Evolutionary conservation across 2,888 invertebrate genomes (phyloP), one percentile per base, ranked within the genome.

Genomic region (Drosophila rellima): DNA sequence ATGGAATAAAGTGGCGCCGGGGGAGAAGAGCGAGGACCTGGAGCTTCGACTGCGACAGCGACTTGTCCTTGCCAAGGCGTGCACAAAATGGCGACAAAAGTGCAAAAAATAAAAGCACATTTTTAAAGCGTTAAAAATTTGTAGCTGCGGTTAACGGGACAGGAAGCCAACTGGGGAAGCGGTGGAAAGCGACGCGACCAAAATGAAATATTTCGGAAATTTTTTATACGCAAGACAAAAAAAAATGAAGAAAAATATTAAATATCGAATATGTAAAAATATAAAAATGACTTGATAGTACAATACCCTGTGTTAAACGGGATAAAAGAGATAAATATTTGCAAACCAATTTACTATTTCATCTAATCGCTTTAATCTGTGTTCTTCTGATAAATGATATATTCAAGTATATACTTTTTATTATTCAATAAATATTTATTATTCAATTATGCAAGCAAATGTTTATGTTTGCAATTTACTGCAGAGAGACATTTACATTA

Each of bases 91-190:
- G 83, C 83, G 83, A 74, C 81, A 82, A 69, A 67, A 80, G 71
- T 57, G 60, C n/a, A 66, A 65, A 45, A 50, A 61, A 69, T 62
- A 55, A 56, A 39, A 50, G 40, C 60, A 57, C 63, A 67, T 78
- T 85, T 69, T 82, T 80, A 78, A 82, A 80, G 82, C 85, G 77
- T 70, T 71, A 60, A 82, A 79, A 82, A 82, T 82, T 69, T 74
- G 66, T 51, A 64, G 64, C 68, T 80, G 78, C 54, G 70, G 82
- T 66, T 74, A 57, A 39, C 35, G 15, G 51, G 31, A 15, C 23
- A 35, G 18, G 42, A 23, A 13, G 11, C 13, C 2, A 18, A 18
- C 39, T 10, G 17, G 29, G 31, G 7, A 37, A 47, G 31, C 40
- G 18, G 20, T 18, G 26, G 18, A 29, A 47, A 50, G 23, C 63